A percentile compares a stretch with the other conserved stretches of the same genome.
Conservation (phyloP, 2,113 vertebrate species). For the Procavia capensis region DNA sequence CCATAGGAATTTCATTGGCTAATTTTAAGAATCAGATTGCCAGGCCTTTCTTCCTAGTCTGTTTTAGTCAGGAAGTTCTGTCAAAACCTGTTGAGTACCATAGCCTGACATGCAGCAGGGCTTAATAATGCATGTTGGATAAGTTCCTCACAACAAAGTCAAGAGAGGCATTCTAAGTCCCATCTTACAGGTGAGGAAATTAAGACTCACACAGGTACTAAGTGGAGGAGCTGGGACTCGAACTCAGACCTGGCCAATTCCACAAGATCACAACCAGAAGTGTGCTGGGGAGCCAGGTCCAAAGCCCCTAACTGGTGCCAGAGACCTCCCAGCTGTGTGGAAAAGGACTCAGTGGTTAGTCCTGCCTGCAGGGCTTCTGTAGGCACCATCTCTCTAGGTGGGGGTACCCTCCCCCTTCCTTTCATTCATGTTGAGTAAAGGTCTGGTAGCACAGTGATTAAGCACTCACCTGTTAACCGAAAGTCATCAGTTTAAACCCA, state of each 20-base stretch:
- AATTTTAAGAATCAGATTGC: background rate
- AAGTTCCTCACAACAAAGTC: background rate
- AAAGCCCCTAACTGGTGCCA: rapidly evolving
- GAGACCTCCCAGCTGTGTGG: background rate
- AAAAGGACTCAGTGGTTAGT: no score
- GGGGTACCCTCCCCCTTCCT: background rate
- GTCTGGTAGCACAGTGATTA: background rate
- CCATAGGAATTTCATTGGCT: background rate
- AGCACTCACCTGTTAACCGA: background rate
- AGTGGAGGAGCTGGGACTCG: background rate
- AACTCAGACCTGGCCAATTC: background rate
- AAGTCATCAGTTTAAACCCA: background rate
- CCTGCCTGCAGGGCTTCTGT: no score
- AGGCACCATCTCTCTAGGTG: background rate
- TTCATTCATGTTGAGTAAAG: background rate
- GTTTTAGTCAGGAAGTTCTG: background rate
- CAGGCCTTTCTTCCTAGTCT: background rate
- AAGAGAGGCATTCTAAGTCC: rapidly evolving
- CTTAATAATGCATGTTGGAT: no score
- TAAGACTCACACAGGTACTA: background rate
- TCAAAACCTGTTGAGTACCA: background rate
- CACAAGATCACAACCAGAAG: background rate
- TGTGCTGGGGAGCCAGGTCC: no score
- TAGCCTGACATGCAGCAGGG: background rate
- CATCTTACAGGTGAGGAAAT: background rate